Percentiles rank a stretch among this genome's conserved stretches.
These are phyloP conservation scores for Dendronephthya gigantea DNA, from an alignment of 64 coral and sea anemone species.

Conservation along the genomic window DNA sequence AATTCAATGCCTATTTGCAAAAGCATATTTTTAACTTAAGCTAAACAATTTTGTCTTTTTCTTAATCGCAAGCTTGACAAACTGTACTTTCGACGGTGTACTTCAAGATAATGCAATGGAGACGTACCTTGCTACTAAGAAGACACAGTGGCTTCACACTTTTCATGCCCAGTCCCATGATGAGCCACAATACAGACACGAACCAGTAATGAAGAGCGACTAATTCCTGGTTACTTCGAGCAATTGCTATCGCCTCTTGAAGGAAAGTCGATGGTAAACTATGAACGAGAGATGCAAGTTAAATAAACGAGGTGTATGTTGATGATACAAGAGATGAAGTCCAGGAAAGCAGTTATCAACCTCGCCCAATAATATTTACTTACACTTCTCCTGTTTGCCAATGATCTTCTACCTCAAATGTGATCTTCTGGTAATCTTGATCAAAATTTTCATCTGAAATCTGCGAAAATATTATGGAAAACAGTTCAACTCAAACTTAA, in stretches of 20 bases:
- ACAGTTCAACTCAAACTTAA: too few species aligned
- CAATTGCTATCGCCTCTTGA: slow-evolving; percentile 54
- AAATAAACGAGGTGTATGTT: too few species aligned
- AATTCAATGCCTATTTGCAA: too few species aligned
- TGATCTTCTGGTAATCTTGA: background rate
- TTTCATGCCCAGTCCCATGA: slow-evolving; percentile 74
- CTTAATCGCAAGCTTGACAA: too few species aligned
- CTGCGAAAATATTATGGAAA: too few species aligned
- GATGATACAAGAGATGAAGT: background rate
- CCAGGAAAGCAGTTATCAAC: too few species aligned
- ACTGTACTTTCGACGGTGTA: background rate
- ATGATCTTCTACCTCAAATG: slow-evolving; percentile 61
- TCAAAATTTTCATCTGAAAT: background rate
- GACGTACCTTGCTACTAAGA: slow-evolving; percentile 61
- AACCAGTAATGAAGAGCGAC: slow-evolving; percentile 58
- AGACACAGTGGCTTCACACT: slow-evolving; percentile 76
- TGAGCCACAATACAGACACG: slow-evolving; percentile 64
- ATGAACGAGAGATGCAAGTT: background rate
- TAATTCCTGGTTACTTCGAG: slow-evolving; percentile 44
- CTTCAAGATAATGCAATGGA: background rate
- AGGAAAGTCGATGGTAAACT: slow-evolving; percentile 27
- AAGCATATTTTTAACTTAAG: too few species aligned
- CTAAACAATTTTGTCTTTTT: too few species aligned
- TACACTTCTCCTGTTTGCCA: slow-evolving; percentile 69
- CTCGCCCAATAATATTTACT: background rate